phyloP scores from a whole-genome alignment of 2,888 invertebrate genomes.

The Nomada fabriciana region DNA sequence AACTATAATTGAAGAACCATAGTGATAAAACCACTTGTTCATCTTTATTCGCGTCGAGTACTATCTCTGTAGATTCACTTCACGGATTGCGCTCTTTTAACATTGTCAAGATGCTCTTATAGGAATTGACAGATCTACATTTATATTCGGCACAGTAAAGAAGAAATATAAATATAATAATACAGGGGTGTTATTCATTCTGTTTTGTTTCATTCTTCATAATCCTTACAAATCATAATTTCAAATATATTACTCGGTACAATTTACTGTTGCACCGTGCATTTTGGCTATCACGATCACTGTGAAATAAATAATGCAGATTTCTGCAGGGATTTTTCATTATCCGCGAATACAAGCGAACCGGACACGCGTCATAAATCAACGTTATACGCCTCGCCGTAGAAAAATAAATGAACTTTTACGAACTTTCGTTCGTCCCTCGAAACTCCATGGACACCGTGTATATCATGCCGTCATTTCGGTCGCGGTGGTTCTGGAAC shows the following conservation, averaged over 20 bases:
- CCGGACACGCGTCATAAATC: slow-evolving; percentile 57
- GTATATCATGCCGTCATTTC: slow-evolving; percentile 58
- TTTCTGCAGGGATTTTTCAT: slow-evolving; percentile 52
- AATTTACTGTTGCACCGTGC: slow-evolving; percentile 1
- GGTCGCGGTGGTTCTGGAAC: slow-evolving; percentile 14
- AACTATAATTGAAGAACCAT: no score
- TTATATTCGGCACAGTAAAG: no score
- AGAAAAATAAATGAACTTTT: slow-evolving; percentile 63
- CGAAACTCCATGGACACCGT: slow-evolving; percentile 50
- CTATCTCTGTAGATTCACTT: no score
- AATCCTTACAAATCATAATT: slow-evolving; percentile 5
- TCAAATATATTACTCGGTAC: background rate
- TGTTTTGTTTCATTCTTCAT: background rate
- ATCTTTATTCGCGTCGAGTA: no score
- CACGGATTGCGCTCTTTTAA: no score
- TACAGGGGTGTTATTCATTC: background rate
- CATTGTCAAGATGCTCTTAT: no score
- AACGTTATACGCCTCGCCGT: slow-evolving; percentile 15
- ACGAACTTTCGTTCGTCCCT: slow-evolving; percentile 47
- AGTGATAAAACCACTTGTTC: no score
- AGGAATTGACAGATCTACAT: no score
- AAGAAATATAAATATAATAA: background rate
- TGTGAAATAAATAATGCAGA: slow-evolving; percentile 34
- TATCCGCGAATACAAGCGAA: slow-evolving; percentile 39
- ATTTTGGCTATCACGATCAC: slow-evolving; percentile 5